Conservation (phyloP, 2,797 vertebrate species). For the Luscinia luscinia region DNA sequence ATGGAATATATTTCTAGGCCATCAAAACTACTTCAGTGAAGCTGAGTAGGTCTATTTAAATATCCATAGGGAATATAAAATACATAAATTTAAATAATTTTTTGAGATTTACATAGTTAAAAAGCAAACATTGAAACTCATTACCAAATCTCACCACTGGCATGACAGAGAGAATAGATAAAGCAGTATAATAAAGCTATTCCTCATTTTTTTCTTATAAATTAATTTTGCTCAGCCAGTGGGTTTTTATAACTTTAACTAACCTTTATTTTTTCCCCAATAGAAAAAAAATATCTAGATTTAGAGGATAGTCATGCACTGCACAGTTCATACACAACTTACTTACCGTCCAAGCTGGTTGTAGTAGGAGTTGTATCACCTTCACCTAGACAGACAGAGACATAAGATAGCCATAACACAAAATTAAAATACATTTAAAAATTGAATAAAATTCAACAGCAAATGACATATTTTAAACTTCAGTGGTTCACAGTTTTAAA, state of each 20-base stretch:
- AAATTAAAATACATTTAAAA: constrained; percentile 34
- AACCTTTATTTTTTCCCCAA: neutral
- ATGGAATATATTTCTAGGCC: neutral
- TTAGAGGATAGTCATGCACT: neutral
- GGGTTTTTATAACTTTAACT: neutral
- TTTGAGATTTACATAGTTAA: neutral
- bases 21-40: neutral
- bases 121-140: neutral
- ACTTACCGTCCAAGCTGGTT: constrained; percentile 78
- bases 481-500: neutral
- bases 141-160: neutral
- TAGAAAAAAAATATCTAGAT: neutral
- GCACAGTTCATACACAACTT: neutral
- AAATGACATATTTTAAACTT: neutral
- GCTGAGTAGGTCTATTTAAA: neutral
- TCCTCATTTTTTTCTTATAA: neutral
- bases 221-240: neutral
- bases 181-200: neutral
- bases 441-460: neutral
- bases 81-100: neutral
- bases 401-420: neutral
- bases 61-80: neutral
- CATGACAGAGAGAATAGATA: neutral
- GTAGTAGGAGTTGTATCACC: constrained; percentile 78
- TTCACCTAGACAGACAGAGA: constrained; percentile 73